These are phyloP conservation scores for Nymphalis urticae DNA, from an alignment of 2,888 invertebrate species.

Conservation along the genomic window DNA sequence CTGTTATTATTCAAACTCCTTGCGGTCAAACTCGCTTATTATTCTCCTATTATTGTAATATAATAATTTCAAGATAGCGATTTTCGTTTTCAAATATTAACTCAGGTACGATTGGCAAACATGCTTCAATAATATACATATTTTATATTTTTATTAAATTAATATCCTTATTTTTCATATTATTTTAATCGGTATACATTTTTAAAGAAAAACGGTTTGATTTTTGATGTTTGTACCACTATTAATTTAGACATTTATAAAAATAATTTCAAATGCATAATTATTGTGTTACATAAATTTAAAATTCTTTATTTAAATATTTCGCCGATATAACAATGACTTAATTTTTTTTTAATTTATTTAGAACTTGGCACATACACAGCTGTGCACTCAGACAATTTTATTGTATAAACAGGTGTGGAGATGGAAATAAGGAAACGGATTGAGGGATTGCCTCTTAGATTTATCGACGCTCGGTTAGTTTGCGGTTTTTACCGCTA, in stretches of 20 bases:
- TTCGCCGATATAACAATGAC: neutral
- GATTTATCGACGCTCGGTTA: constrained; percentile 61
- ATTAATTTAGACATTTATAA: too few species aligned
- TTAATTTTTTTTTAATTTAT: neutral
- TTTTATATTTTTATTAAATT: neutral
- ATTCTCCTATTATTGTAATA: constrained; percentile 58
- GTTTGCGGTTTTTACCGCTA: constrained; percentile 43
- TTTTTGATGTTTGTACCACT: too few species aligned
- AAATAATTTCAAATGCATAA: too few species aligned
- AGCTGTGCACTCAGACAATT: constrained; percentile 40
- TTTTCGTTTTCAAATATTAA: constrained; percentile 19
- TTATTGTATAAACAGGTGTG: constrained; percentile 50
- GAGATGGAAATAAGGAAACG: constrained; percentile 67
- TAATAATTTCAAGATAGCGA: constrained; percentile 41
- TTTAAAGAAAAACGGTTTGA: too few species aligned
- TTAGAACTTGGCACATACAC: constrained; percentile 14
- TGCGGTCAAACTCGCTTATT: constrained; percentile 65
- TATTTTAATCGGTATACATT: too few species aligned
- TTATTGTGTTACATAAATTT: too few species aligned
- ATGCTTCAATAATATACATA: neutral
- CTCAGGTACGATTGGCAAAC: neutral
- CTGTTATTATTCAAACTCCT: constrained; percentile 53
- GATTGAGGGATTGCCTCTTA: constrained; percentile 48
- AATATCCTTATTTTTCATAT: too few species aligned
- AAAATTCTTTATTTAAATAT: neutral